Conservation (phyloP, 1,140 invertebrate species). For the Listronotus bonariensis region DNA sequence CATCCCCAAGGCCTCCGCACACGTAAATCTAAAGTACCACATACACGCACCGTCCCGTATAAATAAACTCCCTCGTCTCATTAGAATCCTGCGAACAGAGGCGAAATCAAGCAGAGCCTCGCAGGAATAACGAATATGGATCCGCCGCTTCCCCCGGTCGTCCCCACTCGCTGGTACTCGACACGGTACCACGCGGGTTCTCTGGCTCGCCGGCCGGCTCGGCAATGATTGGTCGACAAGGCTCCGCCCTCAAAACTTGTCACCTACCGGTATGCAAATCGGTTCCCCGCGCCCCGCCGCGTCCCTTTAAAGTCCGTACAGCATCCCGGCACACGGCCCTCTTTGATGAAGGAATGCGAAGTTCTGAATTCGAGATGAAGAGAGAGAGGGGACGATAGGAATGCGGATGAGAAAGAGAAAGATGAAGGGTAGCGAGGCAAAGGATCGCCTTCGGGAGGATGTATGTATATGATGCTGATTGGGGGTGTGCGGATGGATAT, state of each 20-base stretch:
- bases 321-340: slow-evolving; percentile 16
- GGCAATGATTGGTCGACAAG: slow-evolving; percentile 16
- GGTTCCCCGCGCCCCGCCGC: slow-evolving; percentile 7
- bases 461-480: no score
- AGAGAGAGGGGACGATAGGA: no score
- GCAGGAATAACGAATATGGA: slow-evolving; percentile 37
- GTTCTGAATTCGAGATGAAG: no score
- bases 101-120: slow-evolving; percentile 33
- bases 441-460: no score
- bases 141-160: slow-evolving; percentile 9
- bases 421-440: no score
- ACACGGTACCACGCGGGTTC: slow-evolving; percentile 30
- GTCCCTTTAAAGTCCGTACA: slow-evolving; percentile 19
- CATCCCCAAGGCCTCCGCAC: neutral
- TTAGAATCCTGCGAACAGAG: slow-evolving; percentile 29
- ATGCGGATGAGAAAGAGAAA: no score
- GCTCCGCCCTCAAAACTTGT: slow-evolving; percentile 25
- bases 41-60: slow-evolving; percentile 11
- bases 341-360: no score
- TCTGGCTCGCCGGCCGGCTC: slow-evolving; percentile 7
- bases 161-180: slow-evolving; percentile 12
- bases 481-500: no score
- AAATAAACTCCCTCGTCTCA: slow-evolving; percentile 32
- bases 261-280: slow-evolving; percentile 37
- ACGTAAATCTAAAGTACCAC: neutral